Conservation (phyloP, 2,113 vertebrate genomes). For the Glareola pratincola region DNA sequence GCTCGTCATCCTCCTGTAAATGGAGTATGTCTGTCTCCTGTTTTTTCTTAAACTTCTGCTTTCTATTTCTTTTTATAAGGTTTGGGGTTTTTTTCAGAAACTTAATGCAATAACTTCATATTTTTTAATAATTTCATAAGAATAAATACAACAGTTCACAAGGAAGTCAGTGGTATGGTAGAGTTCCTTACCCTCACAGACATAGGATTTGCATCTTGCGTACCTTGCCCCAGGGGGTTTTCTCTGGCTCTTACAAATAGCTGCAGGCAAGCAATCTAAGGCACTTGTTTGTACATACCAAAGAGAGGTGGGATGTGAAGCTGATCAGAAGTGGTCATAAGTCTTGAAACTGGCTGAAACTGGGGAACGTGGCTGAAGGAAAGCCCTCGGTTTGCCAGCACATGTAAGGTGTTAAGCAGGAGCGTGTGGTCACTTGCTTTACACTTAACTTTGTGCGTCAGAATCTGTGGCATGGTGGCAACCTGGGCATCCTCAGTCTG, state of each 20-base stretch:
- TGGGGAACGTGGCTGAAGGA: not conserved
- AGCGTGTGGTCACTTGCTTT: not conserved
- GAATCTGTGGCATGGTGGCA: not conserved
- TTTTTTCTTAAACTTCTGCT: not conserved
- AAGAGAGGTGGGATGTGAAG: conserved; percentile 58
- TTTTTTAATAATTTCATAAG: not conserved
- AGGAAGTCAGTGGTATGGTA: not conserved
- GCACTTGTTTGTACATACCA: conserved; percentile 66
- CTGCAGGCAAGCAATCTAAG: not conserved
- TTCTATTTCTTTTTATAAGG: not conserved
- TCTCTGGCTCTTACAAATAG: not conserved
- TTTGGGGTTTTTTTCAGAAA: not conserved
- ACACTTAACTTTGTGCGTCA: not conserved
- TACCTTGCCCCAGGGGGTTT: conserved; percentile 12
- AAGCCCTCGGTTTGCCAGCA: not conserved
- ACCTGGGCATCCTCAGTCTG: not conserved
- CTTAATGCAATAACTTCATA: conserved; percentile 32
- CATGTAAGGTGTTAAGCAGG: not conserved
- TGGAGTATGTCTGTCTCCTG: not conserved
- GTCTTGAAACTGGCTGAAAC: not conserved
- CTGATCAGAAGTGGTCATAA: not conserved
- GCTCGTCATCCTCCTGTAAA: not conserved
- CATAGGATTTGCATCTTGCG: not conserved
- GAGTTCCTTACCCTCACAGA: not conserved
- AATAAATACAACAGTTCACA: not conserved